Conservation (phyloP, 2,888 invertebrate genomes). For the Cephus nigrinus region DNA sequence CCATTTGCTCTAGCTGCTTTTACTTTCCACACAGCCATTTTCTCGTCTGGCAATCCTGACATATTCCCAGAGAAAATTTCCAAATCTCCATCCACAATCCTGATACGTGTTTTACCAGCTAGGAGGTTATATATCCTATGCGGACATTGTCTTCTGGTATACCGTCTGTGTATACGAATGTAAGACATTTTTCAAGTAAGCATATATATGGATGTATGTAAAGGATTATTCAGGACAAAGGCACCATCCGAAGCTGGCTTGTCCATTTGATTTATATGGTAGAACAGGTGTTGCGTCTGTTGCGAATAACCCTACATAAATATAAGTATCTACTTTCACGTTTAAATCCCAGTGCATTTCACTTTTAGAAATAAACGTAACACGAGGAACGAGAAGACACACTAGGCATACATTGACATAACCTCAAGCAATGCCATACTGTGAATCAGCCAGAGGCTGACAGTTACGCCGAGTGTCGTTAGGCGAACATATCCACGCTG, state of each 20-base stretch:
- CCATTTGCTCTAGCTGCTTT: not conserved
- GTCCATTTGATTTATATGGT: too few relatives aligned
- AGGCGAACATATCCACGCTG: not conserved
- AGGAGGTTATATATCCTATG: not conserved
- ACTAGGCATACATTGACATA: not conserved
- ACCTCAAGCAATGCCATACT: not conserved
- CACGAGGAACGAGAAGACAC: not conserved
- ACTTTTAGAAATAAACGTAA: not conserved
- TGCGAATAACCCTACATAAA: not conserved
- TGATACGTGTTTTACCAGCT: not conserved
- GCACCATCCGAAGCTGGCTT: too few relatives aligned
- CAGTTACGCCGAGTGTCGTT: not conserved
- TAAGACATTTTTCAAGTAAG: not conserved
- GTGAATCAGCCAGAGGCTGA: not conserved
- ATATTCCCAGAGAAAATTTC: not conserved
- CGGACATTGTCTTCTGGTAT: not conserved
- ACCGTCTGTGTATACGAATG: not conserved
- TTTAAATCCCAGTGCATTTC: not conserved
- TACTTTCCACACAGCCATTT: not conserved
- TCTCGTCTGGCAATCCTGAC: not conserved
- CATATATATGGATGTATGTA: not conserved
- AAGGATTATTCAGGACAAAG: too few relatives aligned
- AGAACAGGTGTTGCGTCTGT: too few relatives aligned
- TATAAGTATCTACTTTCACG: not conserved
- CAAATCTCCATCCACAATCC: not conserved